Evolutionary conservation across 2,113 vertebrate species (phyloP), one percentile per base, ranked within the genome.

Genomic region (Misgurnus mizolepis): DNA sequence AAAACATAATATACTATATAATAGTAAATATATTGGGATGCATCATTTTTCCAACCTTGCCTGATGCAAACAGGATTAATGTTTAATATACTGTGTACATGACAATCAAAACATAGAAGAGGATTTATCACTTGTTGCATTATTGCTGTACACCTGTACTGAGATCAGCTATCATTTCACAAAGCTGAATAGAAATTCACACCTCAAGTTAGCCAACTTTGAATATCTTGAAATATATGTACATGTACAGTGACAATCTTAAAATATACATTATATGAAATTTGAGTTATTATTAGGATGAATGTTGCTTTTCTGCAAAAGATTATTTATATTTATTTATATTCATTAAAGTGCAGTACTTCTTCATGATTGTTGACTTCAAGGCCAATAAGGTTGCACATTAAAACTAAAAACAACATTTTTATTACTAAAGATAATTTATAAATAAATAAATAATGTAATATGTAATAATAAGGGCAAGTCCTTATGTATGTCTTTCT

Each of bases 271-370:
- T 34, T 34, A 34, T 34, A 34, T 34, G 27, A 34, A 34, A 34
- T 34, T 34, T 34, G 27, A 34, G 27, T 34, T 34, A 67, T 47
- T 7, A 68, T 11, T 2, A 5, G 47, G 47, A 69, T 34, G 22
- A 69, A 69, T 27, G 45, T 7, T 68, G 45, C 40, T 15, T 70
- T 2, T 47, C 68, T 70, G 68, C 14, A 55, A 70, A 70, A 70
- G 47, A 70, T 7, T 22, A 70, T 22, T 70, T 70, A 17, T 70
- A 53, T 53, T 39, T 27, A 39, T 70, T 49, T 3, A 15, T 53
- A 15, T 53, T 34, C 27, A 2, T 34, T 34, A 34, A 34, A 34
- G 27, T 34, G 27, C 27, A 34, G 27, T 34, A 34, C 27, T 15
- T 53, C 12, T 53, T 53, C 4, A 14, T 15, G 50, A 15, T 12